phyloP scores from a whole-genome alignment of 2,113 vertebrate species.

The Hippocampus zosterae region DNA sequence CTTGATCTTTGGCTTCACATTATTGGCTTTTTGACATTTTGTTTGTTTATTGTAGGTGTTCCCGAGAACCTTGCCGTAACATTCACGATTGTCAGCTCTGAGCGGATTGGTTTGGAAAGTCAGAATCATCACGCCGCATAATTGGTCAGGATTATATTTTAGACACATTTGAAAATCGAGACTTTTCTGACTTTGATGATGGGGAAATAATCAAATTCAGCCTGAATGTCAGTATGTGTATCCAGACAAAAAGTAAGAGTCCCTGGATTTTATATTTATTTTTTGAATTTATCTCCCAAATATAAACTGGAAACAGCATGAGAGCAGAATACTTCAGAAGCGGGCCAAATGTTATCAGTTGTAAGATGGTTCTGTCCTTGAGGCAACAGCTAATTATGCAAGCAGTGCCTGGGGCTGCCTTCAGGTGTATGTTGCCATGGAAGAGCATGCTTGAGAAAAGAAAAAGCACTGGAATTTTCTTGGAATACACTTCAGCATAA shows the following conservation, averaged over 20 bases:
- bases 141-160: not conserved
- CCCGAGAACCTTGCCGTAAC: too few species aligned
- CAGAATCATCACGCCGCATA: not conserved
- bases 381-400: slow-evolving; percentile 6
- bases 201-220: not conserved
- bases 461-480: not conserved
- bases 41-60: too few species aligned
- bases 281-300: not conserved
- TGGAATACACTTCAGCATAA: not conserved
- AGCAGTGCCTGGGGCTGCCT: slow-evolving; percentile 1
- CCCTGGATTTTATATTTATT: not conserved
- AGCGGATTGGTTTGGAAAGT: too few species aligned
- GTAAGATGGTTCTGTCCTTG: not conserved
- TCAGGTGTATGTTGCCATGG: slow-evolving; percentile 4
- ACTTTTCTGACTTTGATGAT: not conserved
- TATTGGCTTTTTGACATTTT: too few species aligned
- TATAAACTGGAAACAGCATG: not conserved
- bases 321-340: not conserved
- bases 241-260: not conserved
- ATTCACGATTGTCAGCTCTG: not conserved
- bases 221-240: not conserved
- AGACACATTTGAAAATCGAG: not conserved
- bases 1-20: too few species aligned
- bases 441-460: not conserved
- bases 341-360: slow-evolving; percentile 2